Conservation (phyloP, 53 echinoderm and acorn worm species). For the Stichopus horrens region DNA sequence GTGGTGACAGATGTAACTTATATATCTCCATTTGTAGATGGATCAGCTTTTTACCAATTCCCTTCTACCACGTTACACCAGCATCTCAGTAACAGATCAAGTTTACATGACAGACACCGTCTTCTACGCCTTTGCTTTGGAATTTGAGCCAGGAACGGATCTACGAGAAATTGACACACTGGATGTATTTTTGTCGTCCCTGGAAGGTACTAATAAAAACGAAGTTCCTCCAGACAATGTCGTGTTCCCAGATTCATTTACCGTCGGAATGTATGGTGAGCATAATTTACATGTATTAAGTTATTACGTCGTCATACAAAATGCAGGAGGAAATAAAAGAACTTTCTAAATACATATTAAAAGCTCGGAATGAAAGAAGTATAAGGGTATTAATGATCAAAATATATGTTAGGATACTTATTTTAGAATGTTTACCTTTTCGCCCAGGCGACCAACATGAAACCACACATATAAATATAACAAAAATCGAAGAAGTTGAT, state of each 20-base stretch:
- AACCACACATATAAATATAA: too few relatives aligned
- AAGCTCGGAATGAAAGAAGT: too few relatives aligned
- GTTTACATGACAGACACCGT: slow-evolving; percentile 1
- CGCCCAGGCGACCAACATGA: too few relatives aligned
- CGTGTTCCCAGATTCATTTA: background rate
- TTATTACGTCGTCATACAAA: too few relatives aligned
- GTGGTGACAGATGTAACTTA: background rate
- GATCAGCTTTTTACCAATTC: background rate
- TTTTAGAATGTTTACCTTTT: too few relatives aligned
- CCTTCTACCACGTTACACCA: background rate
- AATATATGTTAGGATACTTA: too few relatives aligned
- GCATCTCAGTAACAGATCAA: slow-evolving; percentile 26
- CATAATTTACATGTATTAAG: background rate
- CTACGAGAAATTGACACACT: background rate
- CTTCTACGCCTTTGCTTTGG: slow-evolving; percentile 11
- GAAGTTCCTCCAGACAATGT: background rate
- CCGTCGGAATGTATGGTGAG: background rate
- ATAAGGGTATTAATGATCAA: too few relatives aligned
- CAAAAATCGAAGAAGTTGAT: too few relatives aligned
- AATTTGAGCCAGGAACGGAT: slow-evolving; percentile 6
- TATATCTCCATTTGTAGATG: slow-evolving; percentile 3
- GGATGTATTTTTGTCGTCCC: background rate
- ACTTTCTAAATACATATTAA: too few relatives aligned
- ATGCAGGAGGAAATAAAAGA: too few relatives aligned
- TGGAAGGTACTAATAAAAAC: background rate